These are phyloP conservation scores for Malurus splendens DNA, from an alignment of 2,797 vertebrate species.

Conservation along the genomic window DNA sequence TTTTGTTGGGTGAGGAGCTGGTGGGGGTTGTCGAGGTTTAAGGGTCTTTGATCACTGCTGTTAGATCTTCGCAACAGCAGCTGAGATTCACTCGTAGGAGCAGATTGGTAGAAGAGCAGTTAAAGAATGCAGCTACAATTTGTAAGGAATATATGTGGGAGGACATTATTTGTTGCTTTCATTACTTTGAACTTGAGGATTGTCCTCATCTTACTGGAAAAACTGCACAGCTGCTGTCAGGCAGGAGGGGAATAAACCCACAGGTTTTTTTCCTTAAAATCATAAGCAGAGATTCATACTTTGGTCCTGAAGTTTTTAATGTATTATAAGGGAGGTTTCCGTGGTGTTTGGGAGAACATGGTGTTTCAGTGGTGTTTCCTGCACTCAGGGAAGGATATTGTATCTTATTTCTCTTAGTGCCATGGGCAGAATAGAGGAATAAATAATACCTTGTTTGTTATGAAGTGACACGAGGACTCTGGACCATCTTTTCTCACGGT, in stretches of 20 bases:
- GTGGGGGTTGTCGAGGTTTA: not conserved
- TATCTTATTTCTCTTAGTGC: not conserved
- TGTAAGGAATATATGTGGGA: not conserved
- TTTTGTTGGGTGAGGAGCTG: not conserved
- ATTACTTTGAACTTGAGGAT: conserved; percentile 10
- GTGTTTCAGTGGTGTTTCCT: not conserved
- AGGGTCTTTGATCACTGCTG: not conserved
- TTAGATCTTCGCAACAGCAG: not conserved
- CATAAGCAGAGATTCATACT: not conserved
- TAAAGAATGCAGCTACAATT: not conserved
- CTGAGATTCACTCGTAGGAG: not conserved
- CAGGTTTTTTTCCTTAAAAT: not conserved
- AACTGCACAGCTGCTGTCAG: not conserved
- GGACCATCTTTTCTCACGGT: not conserved
- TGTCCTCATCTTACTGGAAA: not conserved
- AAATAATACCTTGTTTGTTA: not conserved
- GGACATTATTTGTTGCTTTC: not conserved
- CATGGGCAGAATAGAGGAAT: not conserved
- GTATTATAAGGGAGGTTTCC: not conserved
- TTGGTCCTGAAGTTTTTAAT: not conserved
- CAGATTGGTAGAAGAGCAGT: not conserved
- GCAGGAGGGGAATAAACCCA: not conserved
- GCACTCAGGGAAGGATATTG: not conserved
- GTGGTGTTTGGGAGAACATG: not conserved
- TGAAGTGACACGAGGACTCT: not conserved